Evolutionary conservation across 2,888 invertebrate species (phyloP).

Genomic region (Orthosia incerta): DNA sequence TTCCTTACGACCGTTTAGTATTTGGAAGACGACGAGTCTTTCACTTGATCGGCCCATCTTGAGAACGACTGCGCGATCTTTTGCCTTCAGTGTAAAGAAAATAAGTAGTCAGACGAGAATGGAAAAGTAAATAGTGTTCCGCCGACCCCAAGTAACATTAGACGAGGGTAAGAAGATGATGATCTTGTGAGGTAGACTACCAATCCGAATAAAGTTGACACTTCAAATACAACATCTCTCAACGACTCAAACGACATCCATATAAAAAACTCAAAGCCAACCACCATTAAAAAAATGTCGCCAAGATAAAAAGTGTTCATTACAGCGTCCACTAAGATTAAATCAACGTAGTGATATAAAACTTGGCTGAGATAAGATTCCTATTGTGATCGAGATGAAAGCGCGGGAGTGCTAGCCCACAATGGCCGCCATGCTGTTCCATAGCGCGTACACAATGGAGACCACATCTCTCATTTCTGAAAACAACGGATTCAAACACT

Average conservation of each 20-base stretch:
- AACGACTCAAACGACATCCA: not conserved
- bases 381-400: conserved; percentile 84
- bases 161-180: not conserved
- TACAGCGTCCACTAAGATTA: conserved; percentile 72
- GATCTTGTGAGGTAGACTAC: too few species aligned
- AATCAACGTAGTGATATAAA: conserved; percentile 80
- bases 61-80: too few species aligned
- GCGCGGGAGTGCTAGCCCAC: conserved; percentile 71
- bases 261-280: conserved; percentile 15
- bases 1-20: too few species aligned
- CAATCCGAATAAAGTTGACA: conserved; percentile 6
- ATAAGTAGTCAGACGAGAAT: not conserved
- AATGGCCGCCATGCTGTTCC: conserved; percentile 57
- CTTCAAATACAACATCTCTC: not conserved
- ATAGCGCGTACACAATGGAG: conserved; percentile 80
- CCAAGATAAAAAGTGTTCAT: conserved; percentile 62
- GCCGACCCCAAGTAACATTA: not conserved
- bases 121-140: not conserved
- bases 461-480: conserved; percentile 83
- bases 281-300: conserved; percentile 43
- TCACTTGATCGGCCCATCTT: too few species aligned
- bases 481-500: conserved; percentile 86
- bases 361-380: conserved; percentile 83
- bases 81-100: too few species aligned
- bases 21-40: too few species aligned